A percentile compares a stretch with the other conserved stretches of the same genome.
phyloP scores from a whole-genome alignment of 2,888 invertebrate species.

The Prenolepis imparis region DNA sequence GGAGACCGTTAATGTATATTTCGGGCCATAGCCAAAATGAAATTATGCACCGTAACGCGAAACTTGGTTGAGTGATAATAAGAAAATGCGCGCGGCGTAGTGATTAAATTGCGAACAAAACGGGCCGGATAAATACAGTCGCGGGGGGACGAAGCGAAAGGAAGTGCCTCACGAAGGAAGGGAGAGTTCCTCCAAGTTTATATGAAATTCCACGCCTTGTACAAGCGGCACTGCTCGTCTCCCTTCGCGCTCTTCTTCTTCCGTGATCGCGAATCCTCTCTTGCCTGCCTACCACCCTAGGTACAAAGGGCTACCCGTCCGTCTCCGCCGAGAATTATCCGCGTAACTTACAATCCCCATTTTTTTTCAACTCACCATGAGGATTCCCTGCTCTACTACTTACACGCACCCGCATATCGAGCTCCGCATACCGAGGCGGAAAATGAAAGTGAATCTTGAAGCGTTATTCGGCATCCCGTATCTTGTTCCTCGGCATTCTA shows the following conservation, averaged over 20 bases:
- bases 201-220: constrained; percentile 82
- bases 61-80: constrained; percentile 46
- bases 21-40: not conserved
- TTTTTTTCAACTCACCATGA: constrained; percentile 73
- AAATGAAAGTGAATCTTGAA: constrained; percentile 78
- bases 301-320: constrained; percentile 70
- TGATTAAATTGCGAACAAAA: constrained; percentile 54
- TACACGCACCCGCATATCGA: constrained; percentile 47
- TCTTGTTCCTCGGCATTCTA: constrained; percentile 66
- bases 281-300: constrained; percentile 65
- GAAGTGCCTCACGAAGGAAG: constrained; percentile 50
- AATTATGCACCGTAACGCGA: constrained; percentile 37
- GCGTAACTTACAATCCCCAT: constrained; percentile 78
- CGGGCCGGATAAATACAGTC: constrained; percentile 21
- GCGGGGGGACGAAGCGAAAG: constrained; percentile 42
- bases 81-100: constrained; percentile 46
- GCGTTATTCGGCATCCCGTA: constrained; percentile 73
- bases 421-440: constrained; percentile 57
- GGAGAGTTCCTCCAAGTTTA: constrained; percentile 79
- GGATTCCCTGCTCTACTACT: constrained; percentile 64
- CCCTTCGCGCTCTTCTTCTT: constrained; percentile 45
- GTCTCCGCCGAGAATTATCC: constrained; percentile 79
- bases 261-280: constrained; percentile 68
- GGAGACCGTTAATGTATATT: constrained; percentile 1
- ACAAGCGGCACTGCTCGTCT: constrained; percentile 70